These are phyloP conservation scores for Scaptomyza hsui DNA, from an alignment of 1,140 invertebrate genomes.

Conservation along the genomic window DNA sequence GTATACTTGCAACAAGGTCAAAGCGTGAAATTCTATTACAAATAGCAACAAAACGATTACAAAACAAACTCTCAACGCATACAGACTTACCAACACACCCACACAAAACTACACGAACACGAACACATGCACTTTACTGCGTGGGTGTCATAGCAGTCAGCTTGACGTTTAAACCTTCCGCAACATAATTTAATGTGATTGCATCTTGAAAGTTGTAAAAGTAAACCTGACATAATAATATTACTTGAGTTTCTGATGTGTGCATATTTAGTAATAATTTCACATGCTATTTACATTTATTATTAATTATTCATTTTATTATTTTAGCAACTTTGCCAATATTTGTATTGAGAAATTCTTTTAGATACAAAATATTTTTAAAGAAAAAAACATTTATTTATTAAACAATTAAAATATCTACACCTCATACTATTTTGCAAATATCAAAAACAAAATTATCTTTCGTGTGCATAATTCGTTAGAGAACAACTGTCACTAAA, in stretches of 20 bases:
- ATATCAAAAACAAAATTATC: neutral
- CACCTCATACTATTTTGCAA: neutral
- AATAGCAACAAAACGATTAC: constrained; percentile 58
- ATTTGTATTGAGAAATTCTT: no score
- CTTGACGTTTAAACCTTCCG: neutral
- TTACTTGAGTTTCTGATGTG: no score
- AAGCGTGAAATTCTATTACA: constrained; percentile 58
- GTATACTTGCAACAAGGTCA: constrained; percentile 36
- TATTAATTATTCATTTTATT: neutral
- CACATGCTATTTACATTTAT: no score
- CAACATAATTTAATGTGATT: neutral
- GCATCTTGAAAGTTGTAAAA: neutral
- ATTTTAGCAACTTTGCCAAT: no score
- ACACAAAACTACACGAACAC: neutral
- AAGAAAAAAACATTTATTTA: no score
- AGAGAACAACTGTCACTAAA: constrained; percentile 12
- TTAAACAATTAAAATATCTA: neutral
- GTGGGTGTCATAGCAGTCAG: constrained; percentile 46
- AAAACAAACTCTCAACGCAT: constrained; percentile 41
- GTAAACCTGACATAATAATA: neutral
- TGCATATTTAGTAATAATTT: no score
- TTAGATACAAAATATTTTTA: no score
- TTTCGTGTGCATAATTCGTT: neutral
- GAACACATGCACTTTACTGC: neutral
- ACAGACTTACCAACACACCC: constrained; percentile 6